These are phyloP conservation scores for Rhineura floridana DNA, from an alignment of 2,113 vertebrate genomes.

Conservation along the genomic window DNA sequence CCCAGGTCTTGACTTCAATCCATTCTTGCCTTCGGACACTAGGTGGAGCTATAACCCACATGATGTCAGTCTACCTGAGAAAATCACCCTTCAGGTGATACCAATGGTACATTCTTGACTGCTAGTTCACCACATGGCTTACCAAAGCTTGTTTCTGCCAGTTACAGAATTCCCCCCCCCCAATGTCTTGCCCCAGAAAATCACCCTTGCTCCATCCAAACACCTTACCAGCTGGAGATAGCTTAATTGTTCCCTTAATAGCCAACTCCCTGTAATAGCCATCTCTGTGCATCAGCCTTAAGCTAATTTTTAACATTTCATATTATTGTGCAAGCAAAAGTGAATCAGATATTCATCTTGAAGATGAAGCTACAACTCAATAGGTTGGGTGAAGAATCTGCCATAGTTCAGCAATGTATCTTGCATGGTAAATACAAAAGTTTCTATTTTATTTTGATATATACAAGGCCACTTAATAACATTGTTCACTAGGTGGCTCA, in stretches of 20 bases:
- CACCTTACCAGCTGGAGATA: not conserved
- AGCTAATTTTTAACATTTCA: not conserved
- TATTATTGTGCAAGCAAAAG: not conserved
- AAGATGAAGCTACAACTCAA: not conserved
- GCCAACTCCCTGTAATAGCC: not conserved
- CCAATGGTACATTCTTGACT: too few species aligned
- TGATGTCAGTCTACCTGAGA: too few species aligned
- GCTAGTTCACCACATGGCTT: not conserved
- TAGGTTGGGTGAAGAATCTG: not conserved
- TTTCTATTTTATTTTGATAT: too few species aligned
- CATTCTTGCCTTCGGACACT: too few species aligned
- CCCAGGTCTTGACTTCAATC: too few species aligned
- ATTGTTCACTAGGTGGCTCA: too few species aligned
- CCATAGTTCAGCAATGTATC: not conserved
- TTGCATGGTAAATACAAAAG: not conserved
- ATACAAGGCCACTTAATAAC: too few species aligned
- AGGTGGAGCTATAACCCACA: too few species aligned
- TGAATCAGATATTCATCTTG: not conserved
- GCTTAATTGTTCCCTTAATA: not conserved
- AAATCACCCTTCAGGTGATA: too few species aligned
- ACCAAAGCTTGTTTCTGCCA: not conserved
- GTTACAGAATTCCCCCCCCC: not conserved
- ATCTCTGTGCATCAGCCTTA: not conserved
- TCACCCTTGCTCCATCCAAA: not conserved
- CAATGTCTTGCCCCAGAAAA: not conserved